Percentiles rank a stretch among this genome's conserved stretches.
phyloP scores from a whole-genome alignment of 2,113 vertebrate species.

The Melierax canorus region DNA sequence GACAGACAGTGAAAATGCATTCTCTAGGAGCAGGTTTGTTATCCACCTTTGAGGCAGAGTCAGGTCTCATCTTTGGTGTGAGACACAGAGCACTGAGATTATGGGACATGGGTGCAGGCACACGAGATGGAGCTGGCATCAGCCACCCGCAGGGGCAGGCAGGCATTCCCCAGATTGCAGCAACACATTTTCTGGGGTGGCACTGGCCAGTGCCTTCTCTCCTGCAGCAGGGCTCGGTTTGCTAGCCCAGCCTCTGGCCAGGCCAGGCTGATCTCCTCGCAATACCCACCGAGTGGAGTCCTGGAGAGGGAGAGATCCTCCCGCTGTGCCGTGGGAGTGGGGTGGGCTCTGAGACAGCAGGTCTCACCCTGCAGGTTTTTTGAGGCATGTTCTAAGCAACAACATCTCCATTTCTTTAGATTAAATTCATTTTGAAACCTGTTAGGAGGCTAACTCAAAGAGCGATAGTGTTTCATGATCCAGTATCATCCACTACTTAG shows the following conservation, averaged over 20 bases:
- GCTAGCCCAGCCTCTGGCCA: background rate
- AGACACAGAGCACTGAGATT: background rate
- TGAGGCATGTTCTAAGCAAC: background rate
- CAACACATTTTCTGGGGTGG: background rate
- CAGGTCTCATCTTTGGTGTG: background rate
- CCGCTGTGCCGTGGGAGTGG: accelerated
- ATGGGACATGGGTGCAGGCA: background rate
- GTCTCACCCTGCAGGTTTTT: background rate
- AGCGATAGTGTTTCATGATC: background rate
- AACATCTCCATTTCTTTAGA: background rate
- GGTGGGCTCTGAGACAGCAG: background rate
- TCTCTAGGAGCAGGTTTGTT: too few relatives aligned
- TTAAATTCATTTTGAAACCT: background rate
- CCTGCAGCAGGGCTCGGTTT: background rate
- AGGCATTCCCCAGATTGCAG: background rate
- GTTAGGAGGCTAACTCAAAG: background rate
- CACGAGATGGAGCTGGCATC: background rate
- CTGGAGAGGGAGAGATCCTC: background rate
- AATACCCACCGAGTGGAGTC: too few relatives aligned
- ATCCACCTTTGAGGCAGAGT: background rate
- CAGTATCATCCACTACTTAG: background rate
- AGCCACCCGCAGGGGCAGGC: background rate
- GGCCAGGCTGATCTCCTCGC: accelerated
- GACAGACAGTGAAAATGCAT: background rate
- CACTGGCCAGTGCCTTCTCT: background rate